Base-by-base conservation (phyloP, 2,113 vertebrate species). In the Lutjanus erythropterus region DNA sequence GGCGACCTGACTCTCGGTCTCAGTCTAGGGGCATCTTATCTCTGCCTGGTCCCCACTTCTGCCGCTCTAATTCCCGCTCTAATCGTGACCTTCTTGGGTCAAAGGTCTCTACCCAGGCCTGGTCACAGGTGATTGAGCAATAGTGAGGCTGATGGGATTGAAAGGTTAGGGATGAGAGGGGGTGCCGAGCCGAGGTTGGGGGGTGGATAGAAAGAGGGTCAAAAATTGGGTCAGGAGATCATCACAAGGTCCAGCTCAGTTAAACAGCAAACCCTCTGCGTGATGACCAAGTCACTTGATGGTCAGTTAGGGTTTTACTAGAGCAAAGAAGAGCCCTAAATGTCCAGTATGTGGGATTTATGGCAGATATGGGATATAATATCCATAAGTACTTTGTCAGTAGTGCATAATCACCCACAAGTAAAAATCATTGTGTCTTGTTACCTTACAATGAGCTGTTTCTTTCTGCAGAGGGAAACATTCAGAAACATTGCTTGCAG, bases 51-150 rank as follows among this genome's bases (percentile, higher is more conserved):
- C 53, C 58, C 64, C 33, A 52, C 58, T 75, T 58, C 75, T 60
- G 59, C 65, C 46, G 56, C 65, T 68, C 62, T 49, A 75, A 74
- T 83, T 85, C 71, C 88, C 62, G 64, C 47, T 60, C 80, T 89
- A 92, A 94, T 92, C 59, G 62, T 70, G 78, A 91, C 84, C 88
- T 47, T 35, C 65, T 52, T 1, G 9, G 88, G 83, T 92, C 87
- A 85, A 46, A 91, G 91, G 83, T 84, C 78, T 78, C 5, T 60
- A 33, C 78, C 86, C 73, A 68, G 81, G 81, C 78, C 73, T 37
- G 86, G 88, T 85, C 91, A 94, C 90, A 94, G 93, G 93, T 94
- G 94, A 91, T 59, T 83, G 89, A 92, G 80, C 93, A 92, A 64
- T 61, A 84, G 77, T 83, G 73, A 85, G 81, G 91, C 75, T 93